Evolutionary conservation across 2,888 invertebrate species (phyloP).

Genomic region (Salticus scenicus): DNA sequence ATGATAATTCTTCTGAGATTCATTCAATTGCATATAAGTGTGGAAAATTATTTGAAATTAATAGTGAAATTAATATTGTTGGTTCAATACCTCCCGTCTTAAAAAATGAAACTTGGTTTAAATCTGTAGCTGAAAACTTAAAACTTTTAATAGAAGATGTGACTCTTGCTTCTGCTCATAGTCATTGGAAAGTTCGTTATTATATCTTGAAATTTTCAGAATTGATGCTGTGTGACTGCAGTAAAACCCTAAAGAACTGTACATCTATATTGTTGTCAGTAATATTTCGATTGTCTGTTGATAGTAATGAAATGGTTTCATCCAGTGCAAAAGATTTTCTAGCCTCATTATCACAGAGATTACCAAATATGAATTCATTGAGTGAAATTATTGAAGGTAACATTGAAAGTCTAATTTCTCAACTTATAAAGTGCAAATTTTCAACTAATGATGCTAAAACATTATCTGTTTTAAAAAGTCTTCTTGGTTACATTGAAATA

Average conservation of each 20-base stretch:
- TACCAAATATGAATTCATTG: conserved; percentile 15
- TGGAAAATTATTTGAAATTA: neutral
- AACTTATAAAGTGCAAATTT: conserved; percentile 40
- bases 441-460: conserved; percentile 35
- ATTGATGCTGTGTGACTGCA: conserved; percentile 35
- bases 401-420: conserved; percentile 16
- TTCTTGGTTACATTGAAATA: conserved; percentile 49
- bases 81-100: neutral
- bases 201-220: conserved; percentile 32
- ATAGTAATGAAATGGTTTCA: conserved; percentile 27
- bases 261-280: conserved; percentile 27
- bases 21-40: neutral
- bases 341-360: neutral
- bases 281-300: conserved; percentile 57
- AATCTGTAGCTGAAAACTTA: conserved; percentile 26
- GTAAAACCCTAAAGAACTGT: conserved; percentile 28
- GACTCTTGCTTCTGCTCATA: conserved; percentile 28
- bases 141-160: conserved; percentile 33
- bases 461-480: conserved; percentile 26
- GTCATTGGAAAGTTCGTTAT: conserved; percentile 53
- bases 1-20: neutral
- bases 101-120: conserved; percentile 47
- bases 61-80: neutral
- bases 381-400: conserved; percentile 27
- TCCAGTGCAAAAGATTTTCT: conserved; percentile 8